These are phyloP conservation scores for Hypanus sabinus DNA, from an alignment of 2,113 vertebrate species.

Conservation along the genomic window DNA sequence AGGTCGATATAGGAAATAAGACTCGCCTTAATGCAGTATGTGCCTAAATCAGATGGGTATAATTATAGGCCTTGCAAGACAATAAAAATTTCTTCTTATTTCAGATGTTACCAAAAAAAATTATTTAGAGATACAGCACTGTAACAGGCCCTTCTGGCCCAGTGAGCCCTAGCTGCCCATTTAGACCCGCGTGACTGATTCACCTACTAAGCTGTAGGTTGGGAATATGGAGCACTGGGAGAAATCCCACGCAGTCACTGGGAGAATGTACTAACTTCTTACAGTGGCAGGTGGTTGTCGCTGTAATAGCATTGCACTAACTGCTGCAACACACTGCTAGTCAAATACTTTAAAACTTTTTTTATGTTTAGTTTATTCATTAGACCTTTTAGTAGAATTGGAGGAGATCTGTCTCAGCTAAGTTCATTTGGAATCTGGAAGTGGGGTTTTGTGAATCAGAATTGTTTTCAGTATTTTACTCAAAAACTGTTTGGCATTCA, in stretches of 20 bases:
- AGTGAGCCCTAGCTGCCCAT: too few species aligned
- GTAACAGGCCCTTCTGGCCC: too few species aligned
- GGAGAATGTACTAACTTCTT: too few species aligned
- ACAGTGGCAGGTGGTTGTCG: too few species aligned
- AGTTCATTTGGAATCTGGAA: constrained; percentile 43
- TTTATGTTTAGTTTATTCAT: background rate
- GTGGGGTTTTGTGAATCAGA: constrained; percentile 40
- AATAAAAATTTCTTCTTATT: background rate
- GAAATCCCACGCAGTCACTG: too few species aligned
- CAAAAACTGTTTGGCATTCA: constrained; percentile 47
- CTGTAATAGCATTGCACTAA: too few species aligned
- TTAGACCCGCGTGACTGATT: too few species aligned
- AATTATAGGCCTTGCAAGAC: background rate
- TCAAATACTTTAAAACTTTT: background rate
- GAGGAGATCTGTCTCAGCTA: constrained; percentile 32
- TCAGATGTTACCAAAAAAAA: background rate
- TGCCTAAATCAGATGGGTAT: background rate
- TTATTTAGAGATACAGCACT: background rate
- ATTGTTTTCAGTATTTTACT: constrained; percentile 37
- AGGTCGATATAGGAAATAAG: background rate
- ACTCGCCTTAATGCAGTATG: background rate
- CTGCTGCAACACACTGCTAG: too few species aligned
- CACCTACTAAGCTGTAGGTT: too few species aligned
- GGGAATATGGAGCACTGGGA: too few species aligned
- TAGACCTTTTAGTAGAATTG: background rate